phyloP scores from a whole-genome alignment of 2,113 vertebrate genomes.

The Melanocharis versteri region DNA sequence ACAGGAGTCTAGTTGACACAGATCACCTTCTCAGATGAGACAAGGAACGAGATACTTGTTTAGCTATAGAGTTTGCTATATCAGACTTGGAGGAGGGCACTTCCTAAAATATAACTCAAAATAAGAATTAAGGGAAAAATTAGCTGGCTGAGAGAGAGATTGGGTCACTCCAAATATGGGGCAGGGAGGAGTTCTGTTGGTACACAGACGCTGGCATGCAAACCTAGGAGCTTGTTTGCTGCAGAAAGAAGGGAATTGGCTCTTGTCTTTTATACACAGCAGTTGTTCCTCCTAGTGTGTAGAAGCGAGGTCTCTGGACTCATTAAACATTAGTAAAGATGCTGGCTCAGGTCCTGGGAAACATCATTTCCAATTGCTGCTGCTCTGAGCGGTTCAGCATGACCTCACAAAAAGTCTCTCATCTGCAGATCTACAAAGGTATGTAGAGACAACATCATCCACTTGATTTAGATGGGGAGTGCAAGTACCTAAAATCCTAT shows the following conservation, averaged over 20 bases:
- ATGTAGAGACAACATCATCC: not conserved
- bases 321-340: not conserved
- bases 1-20: not conserved
- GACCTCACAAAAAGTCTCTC: not conserved
- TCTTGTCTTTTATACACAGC: not conserved
- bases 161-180: not conserved
- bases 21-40: not conserved
- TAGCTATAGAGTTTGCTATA: not conserved
- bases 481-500: not conserved
- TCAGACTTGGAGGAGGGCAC: not conserved
- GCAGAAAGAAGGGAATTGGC: not conserved
- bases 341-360: not conserved
- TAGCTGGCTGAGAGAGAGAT: not conserved
- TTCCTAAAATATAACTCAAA: not conserved
- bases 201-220: not conserved
- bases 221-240: not conserved
- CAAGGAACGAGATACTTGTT: not conserved
- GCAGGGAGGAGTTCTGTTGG: not conserved
- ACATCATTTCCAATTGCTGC: not conserved
- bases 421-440: conserved; percentile 13
- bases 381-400: not conserved
- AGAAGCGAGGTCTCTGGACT: not conserved
- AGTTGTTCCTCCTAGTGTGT: not conserved
- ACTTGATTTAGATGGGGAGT: not conserved
- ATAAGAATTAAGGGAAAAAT: not conserved